Base-by-base conservation (phyloP, 2,113 vertebrate species). In the Perognathus longimembris region DNA sequence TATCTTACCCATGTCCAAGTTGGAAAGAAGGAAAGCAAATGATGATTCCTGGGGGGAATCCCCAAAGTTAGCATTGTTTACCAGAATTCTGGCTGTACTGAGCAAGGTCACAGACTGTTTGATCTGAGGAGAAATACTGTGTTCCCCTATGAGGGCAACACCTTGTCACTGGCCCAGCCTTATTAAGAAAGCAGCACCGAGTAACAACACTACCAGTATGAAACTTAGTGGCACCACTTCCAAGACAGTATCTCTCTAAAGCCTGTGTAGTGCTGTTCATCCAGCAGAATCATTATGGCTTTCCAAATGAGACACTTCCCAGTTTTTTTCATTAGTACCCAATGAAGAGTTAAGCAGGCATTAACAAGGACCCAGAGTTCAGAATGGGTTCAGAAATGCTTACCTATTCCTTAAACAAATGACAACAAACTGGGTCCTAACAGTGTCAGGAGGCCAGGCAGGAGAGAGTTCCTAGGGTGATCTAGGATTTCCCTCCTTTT, bases 341-440 rank as follows among this genome's bases (percentile, higher is more conserved):
- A 74, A n/a, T 74, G 11, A 79, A 22, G 34, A 69, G 61, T 61
- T n/a, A 28, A 86, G 24, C 9, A 63, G 64, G 38, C 22, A 36
- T 77, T 59, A 34, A 66, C 32, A 66, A 86, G 89, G 30, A 77
- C 66, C 11, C 14, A 81, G 26, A 6, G 28, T 34, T 40, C 38
- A 26, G 67, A 76, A 86, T 84, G 73, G 83, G 57, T 57, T 89
- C 79, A 38, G 26, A 77, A 80, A 82, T 61, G 45, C 61, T 88
- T 36, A 89, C 21, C 59, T 74, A 30, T 73, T 75, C 66, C 34
- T 59, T 21, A 67, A 69, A 89, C 40, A 84, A 91, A 94, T 11
- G 76, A 66, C 30, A 81, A 87, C 24, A 67, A 38, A 42, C 14
- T 7, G 22, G 17, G 21, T 70, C 40, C 69, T 71, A 7, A 1